These are phyloP conservation scores for Cheirogaleus medius DNA, from an alignment of 2,113 vertebrate genomes.

Conservation along the genomic window DNA sequence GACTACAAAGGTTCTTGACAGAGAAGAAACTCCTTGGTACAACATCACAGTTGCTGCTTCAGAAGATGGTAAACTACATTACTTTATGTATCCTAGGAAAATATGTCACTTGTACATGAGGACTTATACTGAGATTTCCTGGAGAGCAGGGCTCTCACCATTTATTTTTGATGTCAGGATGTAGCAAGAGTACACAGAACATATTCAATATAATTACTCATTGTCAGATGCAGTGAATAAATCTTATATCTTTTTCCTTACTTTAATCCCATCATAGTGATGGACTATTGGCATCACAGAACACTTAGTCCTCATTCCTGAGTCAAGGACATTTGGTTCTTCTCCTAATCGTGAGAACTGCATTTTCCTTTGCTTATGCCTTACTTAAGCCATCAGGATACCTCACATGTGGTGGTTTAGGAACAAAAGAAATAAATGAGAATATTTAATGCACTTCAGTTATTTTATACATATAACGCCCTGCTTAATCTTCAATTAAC, in stretches of 20 bases:
- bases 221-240: background rate
- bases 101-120: background rate
- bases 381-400: background rate
- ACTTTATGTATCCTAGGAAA: background rate
- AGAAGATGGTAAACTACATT: slow-evolving; percentile 92
- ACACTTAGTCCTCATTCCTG: background rate
- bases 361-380: background rate
- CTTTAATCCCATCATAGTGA: background rate
- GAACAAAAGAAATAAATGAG: background rate
- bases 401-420: background rate
- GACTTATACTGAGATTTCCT: background rate
- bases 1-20: slow-evolving; percentile 92
- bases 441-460: background rate
- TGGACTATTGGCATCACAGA: background rate
- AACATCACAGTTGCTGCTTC: slow-evolving; percentile 96
- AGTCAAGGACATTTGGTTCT: background rate
- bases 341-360: background rate
- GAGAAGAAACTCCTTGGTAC: slow-evolving; percentile 93
- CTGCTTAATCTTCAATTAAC: background rate
- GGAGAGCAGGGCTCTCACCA: background rate
- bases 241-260: background rate
- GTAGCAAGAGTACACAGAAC: background rate
- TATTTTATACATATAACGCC: background rate
- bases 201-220: background rate
- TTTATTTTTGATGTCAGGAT: background rate